phyloP scores from a whole-genome alignment of 2,888 invertebrate species.

The Dendrolimus pini region DNA sequence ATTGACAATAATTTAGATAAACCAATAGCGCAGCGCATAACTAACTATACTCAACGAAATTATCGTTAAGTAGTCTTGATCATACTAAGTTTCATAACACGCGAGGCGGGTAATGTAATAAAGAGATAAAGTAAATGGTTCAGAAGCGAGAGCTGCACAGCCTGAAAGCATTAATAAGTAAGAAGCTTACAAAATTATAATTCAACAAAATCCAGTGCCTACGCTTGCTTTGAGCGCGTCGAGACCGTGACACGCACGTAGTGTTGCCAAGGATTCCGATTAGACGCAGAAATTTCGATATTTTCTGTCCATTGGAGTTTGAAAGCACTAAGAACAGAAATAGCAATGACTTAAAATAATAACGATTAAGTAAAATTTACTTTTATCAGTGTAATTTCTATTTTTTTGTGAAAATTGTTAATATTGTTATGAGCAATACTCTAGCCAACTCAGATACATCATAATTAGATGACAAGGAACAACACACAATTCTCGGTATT shows the following conservation, averaged over 20 bases:
- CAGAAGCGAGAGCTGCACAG: constrained; percentile 15
- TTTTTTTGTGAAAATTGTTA: too few relatives aligned
- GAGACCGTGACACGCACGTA: constrained; percentile 24
- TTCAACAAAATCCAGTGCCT: constrained; percentile 33
- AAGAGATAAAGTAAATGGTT: constrained; percentile 17
- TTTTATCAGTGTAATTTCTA: too few relatives aligned
- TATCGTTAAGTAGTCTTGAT: neutral
- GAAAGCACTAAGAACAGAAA: too few relatives aligned
- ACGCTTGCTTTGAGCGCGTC: constrained; percentile 28
- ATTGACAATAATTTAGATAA: neutral
- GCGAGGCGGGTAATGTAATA: constrained; percentile 3
- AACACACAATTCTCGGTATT: too few relatives aligned
- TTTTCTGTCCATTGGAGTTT: too few relatives aligned
- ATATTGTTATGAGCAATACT: too few relatives aligned
- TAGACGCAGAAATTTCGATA: too few relatives aligned
- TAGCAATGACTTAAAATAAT: too few relatives aligned
- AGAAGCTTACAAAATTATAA: constrained; percentile 43
- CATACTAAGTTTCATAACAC: neutral
- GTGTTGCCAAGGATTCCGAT: neutral
- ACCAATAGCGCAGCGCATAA: neutral
- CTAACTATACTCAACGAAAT: neutral
- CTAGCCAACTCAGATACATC: too few relatives aligned
- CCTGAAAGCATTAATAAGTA: constrained; percentile 20
- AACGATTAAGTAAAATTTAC: too few relatives aligned
- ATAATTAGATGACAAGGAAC: too few relatives aligned